phyloP scores from a whole-genome alignment of 2,888 invertebrate species.

The Bibio marci region DNA sequence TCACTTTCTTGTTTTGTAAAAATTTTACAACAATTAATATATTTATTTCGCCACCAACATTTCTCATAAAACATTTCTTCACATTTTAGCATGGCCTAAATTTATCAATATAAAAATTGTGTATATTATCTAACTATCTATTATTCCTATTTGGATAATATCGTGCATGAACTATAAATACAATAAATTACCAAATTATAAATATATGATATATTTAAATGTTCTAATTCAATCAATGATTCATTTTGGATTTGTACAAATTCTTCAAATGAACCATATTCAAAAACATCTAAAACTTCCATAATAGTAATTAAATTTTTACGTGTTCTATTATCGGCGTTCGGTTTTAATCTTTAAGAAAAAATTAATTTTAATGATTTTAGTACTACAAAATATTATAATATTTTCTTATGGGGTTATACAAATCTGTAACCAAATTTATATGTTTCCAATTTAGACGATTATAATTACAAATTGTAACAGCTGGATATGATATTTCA shows the following conservation, averaged over 20 bases:
- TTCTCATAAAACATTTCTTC: slow-evolving; percentile 22
- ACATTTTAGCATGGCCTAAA: slow-evolving; percentile 17
- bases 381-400: neutral
- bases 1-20: slow-evolving; percentile 30
- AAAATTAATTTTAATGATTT: neutral
- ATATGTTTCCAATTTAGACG: slow-evolving; percentile 23
- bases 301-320: slow-evolving; percentile 17
- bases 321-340: slow-evolving; percentile 12
- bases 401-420: no score
- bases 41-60: slow-evolving; percentile 28
- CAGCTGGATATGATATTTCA: slow-evolving; percentile 22
- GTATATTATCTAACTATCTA: no score
- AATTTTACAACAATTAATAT: slow-evolving; percentile 27
- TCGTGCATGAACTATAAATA: neutral
- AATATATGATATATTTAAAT: slow-evolving; percentile 17
- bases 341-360: slow-evolving; percentile 15
- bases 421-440: slow-evolving; percentile 14
- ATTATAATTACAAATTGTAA: slow-evolving; percentile 22
- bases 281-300: slow-evolving; percentile 17
- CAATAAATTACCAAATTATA: neutral
- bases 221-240: slow-evolving; percentile 14
- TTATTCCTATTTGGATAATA: neutral
- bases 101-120: neutral
- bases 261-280: slow-evolving; percentile 22
- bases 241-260: slow-evolving; percentile 13